phyloP scores from a whole-genome alignment of 2,113 vertebrate species.

The Emydura subglobosa region DNA sequence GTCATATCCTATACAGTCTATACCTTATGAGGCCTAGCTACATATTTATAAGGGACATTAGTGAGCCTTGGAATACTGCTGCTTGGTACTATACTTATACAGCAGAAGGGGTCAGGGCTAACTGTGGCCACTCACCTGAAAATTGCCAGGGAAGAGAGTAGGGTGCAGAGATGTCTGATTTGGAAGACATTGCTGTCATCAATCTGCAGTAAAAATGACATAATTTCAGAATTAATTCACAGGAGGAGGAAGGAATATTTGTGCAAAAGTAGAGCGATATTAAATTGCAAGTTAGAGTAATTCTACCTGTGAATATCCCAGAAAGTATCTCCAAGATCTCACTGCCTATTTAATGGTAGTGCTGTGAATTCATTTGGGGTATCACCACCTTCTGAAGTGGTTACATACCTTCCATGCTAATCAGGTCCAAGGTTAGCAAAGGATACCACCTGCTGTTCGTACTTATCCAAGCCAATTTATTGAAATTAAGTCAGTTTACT shows the following conservation, averaged over 20 bases:
- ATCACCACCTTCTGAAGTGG: background rate
- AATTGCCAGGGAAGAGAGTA: background rate
- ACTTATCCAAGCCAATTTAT: background rate
- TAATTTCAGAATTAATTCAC: background rate
- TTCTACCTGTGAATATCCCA: background rate
- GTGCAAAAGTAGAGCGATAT: background rate
- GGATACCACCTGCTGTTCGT: constrained; percentile 8
- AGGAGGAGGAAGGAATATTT: background rate
- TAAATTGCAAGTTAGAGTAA: background rate
- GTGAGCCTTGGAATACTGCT: fast-evolving
- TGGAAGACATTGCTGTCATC: background rate
- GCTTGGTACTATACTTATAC: background rate
- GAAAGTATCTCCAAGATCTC: background rate
- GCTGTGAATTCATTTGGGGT: background rate
- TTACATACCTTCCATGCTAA: background rate
- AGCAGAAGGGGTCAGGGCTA: background rate
- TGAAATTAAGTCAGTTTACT: constrained; percentile 19
- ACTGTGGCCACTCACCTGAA: background rate
- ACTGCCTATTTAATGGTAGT: background rate
- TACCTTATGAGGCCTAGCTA: background rate
- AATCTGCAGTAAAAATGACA: no score
- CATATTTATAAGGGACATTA: background rate
- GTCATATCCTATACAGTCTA: constrained; percentile 42
- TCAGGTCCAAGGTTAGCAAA: constrained; percentile 32
- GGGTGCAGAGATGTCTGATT: background rate